A percentile compares a stretch with the other conserved stretches of the same genome.
Conservation (phyloP, 2,113 vertebrate genomes). For the Orthonyx spaldingii region DNA sequence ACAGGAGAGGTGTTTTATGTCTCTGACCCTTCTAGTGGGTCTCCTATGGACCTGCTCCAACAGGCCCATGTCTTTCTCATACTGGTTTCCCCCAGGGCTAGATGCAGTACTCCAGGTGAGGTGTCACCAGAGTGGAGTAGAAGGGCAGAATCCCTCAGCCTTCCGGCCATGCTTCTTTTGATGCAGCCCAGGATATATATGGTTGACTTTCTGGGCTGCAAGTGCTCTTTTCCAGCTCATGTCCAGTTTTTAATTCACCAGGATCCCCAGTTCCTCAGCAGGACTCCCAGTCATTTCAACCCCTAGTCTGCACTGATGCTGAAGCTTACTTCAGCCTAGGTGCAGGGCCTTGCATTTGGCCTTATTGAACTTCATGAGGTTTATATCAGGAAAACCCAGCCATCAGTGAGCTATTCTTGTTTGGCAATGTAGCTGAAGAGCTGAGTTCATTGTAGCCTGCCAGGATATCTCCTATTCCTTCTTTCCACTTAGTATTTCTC, state of each 20-base stretch:
- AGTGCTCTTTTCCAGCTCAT: not conserved
- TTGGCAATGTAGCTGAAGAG: not conserved
- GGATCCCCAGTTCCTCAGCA: not conserved
- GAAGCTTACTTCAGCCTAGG: not conserved
- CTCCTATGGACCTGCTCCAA: not conserved
- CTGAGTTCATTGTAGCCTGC: not conserved
- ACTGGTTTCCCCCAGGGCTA: not conserved
- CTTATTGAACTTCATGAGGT: not conserved
- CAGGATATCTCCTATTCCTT: not conserved
- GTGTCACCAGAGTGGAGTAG: not conserved
- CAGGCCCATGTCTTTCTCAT: not conserved
- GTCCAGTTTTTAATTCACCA: not conserved
- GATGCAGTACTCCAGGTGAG: not conserved
- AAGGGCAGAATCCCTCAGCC: not conserved
- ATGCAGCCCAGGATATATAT: not conserved
- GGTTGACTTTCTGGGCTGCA: not conserved
- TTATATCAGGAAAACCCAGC: not conserved
- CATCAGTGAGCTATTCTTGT: not conserved
- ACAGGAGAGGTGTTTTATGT: not conserved
- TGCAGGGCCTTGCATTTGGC: not conserved
- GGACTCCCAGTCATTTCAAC: not conserved
- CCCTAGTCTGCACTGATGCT: not conserved
- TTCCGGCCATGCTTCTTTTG: rapidly evolving
- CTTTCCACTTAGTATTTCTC: not conserved
- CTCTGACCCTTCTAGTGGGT: not conserved